Percentiles rank a stretch among this genome's conserved stretches.
phyloP scores from a whole-genome alignment of 2,113 vertebrate genomes.

The Notarius lentiginosus region DNA sequence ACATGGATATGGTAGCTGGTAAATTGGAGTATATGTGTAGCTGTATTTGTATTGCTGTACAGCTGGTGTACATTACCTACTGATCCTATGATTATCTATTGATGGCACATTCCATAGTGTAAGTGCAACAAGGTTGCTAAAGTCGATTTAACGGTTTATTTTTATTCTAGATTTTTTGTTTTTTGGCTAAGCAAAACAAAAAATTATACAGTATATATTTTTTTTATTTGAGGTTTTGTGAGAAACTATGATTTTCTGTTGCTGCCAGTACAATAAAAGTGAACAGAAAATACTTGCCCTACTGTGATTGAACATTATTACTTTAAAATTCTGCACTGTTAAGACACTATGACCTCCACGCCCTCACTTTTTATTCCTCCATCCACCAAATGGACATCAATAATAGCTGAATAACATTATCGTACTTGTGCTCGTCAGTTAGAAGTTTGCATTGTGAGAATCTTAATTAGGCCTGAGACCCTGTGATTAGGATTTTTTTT shows the following conservation, averaged over 20 bases:
- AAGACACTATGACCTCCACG: background rate
- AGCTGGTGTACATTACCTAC: conserved; percentile 30
- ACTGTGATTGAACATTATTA: conserved; percentile 24
- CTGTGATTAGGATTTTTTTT: background rate
- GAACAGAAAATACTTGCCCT: conserved; percentile 55
- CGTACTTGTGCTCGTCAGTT: background rate
- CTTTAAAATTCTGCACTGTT: conserved; percentile 16
- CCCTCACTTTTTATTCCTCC: background rate
- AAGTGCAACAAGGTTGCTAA: conserved; percentile 63
- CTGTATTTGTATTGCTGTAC: conserved; percentile 61
- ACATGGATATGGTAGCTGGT: conserved; percentile 57
- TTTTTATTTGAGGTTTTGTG: conserved; percentile 72
- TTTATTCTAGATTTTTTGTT: background rate
- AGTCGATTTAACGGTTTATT: conserved; percentile 36
- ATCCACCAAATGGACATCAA: conserved; percentile 3
- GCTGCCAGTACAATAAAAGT: conserved; percentile 75
- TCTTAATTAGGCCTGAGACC: conserved; percentile 17
- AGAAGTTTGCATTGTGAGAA: conserved; percentile 4
- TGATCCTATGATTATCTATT: conserved; percentile 47
- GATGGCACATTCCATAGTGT: conserved; percentile 48
- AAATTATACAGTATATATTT: conserved; percentile 69
- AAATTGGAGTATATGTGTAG: conserved; percentile 63
- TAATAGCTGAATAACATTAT: conserved; percentile 28
- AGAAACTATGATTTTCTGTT: conserved; percentile 70
- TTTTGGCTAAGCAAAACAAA: conserved; percentile 57